Base-by-base conservation (phyloP, 2,888 invertebrate species). In the Trichogramma evanescens region DNA sequence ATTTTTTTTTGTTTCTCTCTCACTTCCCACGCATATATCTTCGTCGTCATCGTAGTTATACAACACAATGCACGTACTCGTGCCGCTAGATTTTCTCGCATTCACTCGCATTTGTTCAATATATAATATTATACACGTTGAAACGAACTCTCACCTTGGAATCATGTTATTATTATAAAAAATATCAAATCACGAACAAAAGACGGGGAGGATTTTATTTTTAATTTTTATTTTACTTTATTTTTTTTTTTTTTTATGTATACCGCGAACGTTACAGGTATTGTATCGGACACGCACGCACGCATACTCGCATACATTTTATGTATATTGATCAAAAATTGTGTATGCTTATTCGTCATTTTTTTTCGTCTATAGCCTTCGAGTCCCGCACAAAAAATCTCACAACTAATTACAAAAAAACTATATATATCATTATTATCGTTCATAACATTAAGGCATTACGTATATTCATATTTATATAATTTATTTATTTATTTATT, bases 361-460 rank as follows among this genome's bases (percentile, higher is more conserved):
- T 59, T 57, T 63, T 61, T 57, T 56, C 58, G 54, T 53, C 50
- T 50, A 8, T n/a, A 26, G 13, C 50, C 8, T 13, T 50, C 13
- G 50, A n/a, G 2, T 10, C 46, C 52, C 57, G 57, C 53, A 57
- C 46, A 57, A 61, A 57, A 57, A 54, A 61, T 57, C 54, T 13
- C 50, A 26, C 65, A 70, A 70, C 71, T 75, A 72, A 73, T 71
- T 64, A 62, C 64, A 71, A 71, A 75, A 26, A 72, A 71, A 70
- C 75, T 76, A 73, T 69, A 45, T 9, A 9, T 38, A 68, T 70
- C 69, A 71, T 74, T 75, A 75, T 75, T 75, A 75, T 75, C 73
- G 69, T 74, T 65, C 61, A 63, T 74, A 76, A 76, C 75, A 74
- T 76, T 77, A 77, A 77, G 77, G 76, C 76, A 76, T 75, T 76